A percentile compares a stretch with the other conserved stretches of the same genome.
Evolutionary conservation across 2,888 invertebrate species (phyloP).

Genomic region (Ophion ventricosus): DNA sequence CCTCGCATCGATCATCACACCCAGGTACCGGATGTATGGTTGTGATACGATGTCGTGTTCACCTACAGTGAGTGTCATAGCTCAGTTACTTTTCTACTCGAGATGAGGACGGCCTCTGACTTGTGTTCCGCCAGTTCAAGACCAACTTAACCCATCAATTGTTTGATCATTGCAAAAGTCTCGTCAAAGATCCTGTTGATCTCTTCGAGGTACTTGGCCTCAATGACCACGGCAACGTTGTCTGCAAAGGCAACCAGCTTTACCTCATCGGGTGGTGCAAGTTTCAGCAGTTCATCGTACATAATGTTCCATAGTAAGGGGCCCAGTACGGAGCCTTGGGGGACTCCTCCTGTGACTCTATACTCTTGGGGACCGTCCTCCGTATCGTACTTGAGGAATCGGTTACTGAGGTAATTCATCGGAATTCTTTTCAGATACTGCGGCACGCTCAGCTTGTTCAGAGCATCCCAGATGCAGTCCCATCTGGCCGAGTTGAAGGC

Average conservation of each 20-base stretch:
- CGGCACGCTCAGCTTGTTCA: slow-evolving; percentile 1
- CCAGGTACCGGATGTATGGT: slow-evolving; percentile 14
- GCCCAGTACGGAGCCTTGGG: slow-evolving; percentile 36
- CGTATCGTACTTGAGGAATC: slow-evolving; percentile 41
- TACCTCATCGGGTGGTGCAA: slow-evolving; percentile 13
- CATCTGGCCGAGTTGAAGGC: slow-evolving; percentile 36
- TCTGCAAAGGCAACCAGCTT: slow-evolving; percentile 35
- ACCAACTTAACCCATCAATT: slow-evolving; percentile 25
- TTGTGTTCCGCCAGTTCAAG: slow-evolving; percentile 37
- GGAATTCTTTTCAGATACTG: slow-evolving; percentile 36
- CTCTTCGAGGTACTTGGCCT: slow-evolving; percentile 14
- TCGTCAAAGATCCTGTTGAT: not conserved
- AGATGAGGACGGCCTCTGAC: slow-evolving; percentile 44
- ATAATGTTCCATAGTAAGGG: slow-evolving; percentile 24
- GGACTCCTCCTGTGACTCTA: slow-evolving; percentile 20
- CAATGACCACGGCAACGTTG: slow-evolving; percentile 12
- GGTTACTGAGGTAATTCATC: slow-evolving; percentile 36
- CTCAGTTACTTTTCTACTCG: slow-evolving; percentile 13
- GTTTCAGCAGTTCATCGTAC: slow-evolving; percentile 47
- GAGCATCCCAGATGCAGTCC: slow-evolving; percentile 30
- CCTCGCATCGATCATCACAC: slow-evolving; percentile 1
- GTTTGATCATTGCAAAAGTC: not conserved
- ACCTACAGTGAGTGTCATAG: slow-evolving; percentile 18
- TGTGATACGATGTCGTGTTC: slow-evolving; percentile 1
- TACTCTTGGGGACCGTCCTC: slow-evolving; percentile 8